Evolutionary conservation across 92 coral and sea anemone species (phyloP).

Genomic region (Epizoanthus ramosus): DNA sequence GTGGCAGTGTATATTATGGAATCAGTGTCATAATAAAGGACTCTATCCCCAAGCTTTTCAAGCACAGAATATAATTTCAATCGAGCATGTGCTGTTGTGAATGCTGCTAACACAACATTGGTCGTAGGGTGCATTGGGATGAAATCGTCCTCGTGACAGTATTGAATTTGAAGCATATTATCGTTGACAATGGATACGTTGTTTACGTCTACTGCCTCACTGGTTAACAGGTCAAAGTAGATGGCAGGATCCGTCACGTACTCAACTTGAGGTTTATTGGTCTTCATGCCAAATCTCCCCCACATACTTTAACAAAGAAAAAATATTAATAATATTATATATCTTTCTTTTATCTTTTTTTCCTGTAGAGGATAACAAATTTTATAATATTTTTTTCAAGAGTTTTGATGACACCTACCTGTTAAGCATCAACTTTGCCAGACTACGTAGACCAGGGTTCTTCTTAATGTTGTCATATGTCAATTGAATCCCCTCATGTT

Average conservation of each 20-base stretch:
- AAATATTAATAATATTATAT: not conserved
- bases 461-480: too few species aligned
- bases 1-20: slow-evolving; percentile 13
- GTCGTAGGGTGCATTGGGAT: slow-evolving; percentile 24
- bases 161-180: slow-evolving; percentile 32
- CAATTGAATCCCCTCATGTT: slow-evolving; percentile 33
- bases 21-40: slow-evolving; percentile 50
- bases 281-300: slow-evolving; percentile 60
- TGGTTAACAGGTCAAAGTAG: slow-evolving; percentile 47
- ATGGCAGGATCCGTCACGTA: slow-evolving; percentile 47
- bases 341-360: too few species aligned
- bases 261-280: slow-evolving; percentile 56
- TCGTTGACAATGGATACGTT: slow-evolving; percentile 52
- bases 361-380: not conserved
- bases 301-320: slow-evolving; percentile 29
- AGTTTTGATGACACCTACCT: not conserved
- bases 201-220: slow-evolving; percentile 37
- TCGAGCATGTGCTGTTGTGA: slow-evolving; percentile 46
- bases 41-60: not conserved
- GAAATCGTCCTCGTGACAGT: slow-evolving; percentile 34
- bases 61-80: slow-evolving; percentile 24
- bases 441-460: too few species aligned
- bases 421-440: too few species aligned
- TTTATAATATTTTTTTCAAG: not conserved
- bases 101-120: slow-evolving; percentile 50